Percentiles rank a stretch among this genome's conserved stretches.
Evolutionary conservation across 2,888 invertebrate species (phyloP).

Genomic region (Sminthurinus aureus): DNA sequence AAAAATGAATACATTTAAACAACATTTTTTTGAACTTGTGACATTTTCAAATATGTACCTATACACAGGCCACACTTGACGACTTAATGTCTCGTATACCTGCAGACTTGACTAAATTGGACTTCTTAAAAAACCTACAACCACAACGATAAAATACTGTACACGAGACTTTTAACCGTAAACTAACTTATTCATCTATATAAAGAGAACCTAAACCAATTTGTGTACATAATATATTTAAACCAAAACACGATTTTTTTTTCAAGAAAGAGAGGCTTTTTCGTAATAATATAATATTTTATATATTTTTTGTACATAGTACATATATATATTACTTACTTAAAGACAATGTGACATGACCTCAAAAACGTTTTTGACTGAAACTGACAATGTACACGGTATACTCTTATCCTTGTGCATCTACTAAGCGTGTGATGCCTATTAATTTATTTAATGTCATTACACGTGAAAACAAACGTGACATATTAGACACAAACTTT

Average conservation of each 20-base stretch:
- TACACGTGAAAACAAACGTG: too few relatives aligned
- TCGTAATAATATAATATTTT: too few relatives aligned
- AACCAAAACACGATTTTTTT: too few relatives aligned
- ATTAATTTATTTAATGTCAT: too few relatives aligned
- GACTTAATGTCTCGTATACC: conserved; percentile 36
- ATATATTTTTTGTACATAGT: neutral
- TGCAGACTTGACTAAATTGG: conserved; percentile 38
- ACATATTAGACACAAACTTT: neutral
- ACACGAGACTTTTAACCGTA: neutral
- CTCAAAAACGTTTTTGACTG: neutral
- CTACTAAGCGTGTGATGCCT: too few relatives aligned
- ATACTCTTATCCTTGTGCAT: too few relatives aligned
- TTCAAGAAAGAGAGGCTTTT: too few relatives aligned
- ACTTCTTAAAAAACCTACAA: conserved; percentile 31
- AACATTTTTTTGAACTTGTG: neutral
- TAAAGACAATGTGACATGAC: neutral
- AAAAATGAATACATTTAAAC: neutral
- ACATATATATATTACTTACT: neutral
- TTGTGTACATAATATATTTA: too few relatives aligned
- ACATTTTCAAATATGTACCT: neutral
- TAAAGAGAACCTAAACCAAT: neutral
- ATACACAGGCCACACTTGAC: conserved; percentile 29
- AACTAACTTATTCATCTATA: neutral
- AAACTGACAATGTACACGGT: neutral
- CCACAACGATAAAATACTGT: neutral